Evolutionary conservation across 2,888 invertebrate genomes (phyloP), one percentile per base, ranked within the genome.

Genomic region (Pammene aurita): DNA sequence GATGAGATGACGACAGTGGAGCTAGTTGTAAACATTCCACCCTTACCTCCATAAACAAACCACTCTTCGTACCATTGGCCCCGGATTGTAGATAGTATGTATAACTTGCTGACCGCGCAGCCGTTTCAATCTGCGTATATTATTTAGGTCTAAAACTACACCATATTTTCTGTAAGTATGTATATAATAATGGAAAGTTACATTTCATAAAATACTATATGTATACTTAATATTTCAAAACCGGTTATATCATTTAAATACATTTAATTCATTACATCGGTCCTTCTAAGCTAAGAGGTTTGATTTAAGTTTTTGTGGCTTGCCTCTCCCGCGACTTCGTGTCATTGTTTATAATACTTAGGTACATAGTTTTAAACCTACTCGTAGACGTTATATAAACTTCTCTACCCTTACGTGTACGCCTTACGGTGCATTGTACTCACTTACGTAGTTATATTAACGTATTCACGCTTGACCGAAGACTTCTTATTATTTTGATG

Each of bases 1-100:
- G 90, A 91, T 91, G 87, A 86, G 92, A 87, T 90, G 91, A 90
- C 90, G 91, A 85, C 86, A 88, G 85, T 86, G 80, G 81, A 82
- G 84, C 85, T 84, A 84, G 85, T 88, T 87, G 82, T 82, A 76
- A 75, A 76, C 72, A 78, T 75, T 75, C 76, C 74, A 78, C 78
- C 80, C 77, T 79, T 76, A 73, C 70, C 64, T 55, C 54, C 60
- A 60, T 64, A 65, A 69, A 54, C 58, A 60, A 46, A 64, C 46
- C 54, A 55, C 38, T 58, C 46, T 55, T 55, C 44, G 54, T 64
- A 65, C 50, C 50, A 34, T 18, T 67, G 54, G 46, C 60, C 48
- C 52, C 60, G 54, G 38, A 18, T 54, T 54, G 38, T 56, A 26
- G 4, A 14, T 46, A 34, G 18, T 56, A 38, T 41, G 26, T 66